Conservation (phyloP, 2,113 vertebrate genomes). For the Otocyon megalotis region DNA sequence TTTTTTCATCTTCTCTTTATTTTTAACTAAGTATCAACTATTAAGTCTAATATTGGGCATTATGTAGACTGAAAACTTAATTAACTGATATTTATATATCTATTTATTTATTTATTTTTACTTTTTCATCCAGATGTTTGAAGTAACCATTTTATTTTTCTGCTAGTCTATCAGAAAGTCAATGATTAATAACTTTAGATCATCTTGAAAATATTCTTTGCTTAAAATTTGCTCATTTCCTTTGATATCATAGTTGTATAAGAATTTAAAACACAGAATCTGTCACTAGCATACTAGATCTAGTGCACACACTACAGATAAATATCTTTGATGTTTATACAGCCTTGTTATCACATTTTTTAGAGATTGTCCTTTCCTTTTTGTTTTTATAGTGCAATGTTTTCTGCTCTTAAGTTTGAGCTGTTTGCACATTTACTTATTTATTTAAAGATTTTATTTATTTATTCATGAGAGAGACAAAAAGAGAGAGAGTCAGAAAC, state of each 20-base stretch:
- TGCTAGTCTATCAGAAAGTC: not conserved
- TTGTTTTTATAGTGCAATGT: not conserved
- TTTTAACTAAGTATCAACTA: constrained; percentile 11
- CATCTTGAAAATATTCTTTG: not conserved
- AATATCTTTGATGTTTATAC: not conserved
- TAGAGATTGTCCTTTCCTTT: not conserved
- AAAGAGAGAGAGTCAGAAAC: too few relatives aligned
- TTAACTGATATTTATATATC: not conserved
- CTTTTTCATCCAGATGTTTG: not conserved
- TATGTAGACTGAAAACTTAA: not conserved
- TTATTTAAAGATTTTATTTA: too few relatives aligned
- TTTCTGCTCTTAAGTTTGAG: constrained; percentile 25
- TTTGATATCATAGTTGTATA: not conserved
- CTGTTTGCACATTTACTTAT: not conserved
- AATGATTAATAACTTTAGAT: constrained; percentile 24
- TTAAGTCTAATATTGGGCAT: not conserved
- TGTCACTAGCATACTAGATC: not conserved
- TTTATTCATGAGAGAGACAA: too few relatives aligned
- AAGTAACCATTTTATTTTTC: not conserved
- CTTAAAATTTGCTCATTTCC: not conserved
- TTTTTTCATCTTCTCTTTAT: not conserved
- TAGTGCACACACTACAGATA: not conserved
- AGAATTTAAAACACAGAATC: not conserved
- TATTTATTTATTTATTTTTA: not conserved
- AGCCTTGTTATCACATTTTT: not conserved